phyloP scores from a whole-genome alignment of 2,888 invertebrate species.

The Scaptodrosophila latifasciaeformis region DNA sequence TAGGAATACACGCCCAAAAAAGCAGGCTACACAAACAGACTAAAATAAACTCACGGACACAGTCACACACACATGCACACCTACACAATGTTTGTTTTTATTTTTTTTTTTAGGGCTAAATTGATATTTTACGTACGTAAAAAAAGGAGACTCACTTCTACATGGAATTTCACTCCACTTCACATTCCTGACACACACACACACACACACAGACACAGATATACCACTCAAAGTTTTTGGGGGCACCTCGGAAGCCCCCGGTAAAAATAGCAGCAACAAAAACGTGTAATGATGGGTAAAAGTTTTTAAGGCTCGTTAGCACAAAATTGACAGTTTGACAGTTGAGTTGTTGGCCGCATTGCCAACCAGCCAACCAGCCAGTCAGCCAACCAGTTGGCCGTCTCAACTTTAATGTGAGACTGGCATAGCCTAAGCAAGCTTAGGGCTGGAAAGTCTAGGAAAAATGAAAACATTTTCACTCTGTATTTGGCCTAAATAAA shows the following conservation, averaged over 20 bases:
- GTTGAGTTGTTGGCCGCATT: constrained; percentile 68
- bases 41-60: constrained; percentile 5
- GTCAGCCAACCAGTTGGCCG: neutral
- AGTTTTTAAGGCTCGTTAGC: constrained; percentile 69
- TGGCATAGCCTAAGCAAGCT: constrained; percentile 1
- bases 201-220: neutral
- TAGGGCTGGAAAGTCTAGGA: constrained; percentile 1
- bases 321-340: constrained; percentile 70
- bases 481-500: constrained; percentile 61
- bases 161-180: no score
- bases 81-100: no score
- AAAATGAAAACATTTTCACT: constrained; percentile 13
- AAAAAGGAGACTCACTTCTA: no score
- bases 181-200: neutral
- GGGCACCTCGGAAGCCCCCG: no score
- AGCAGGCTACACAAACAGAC: constrained; percentile 37
- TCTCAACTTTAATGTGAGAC: constrained; percentile 9
- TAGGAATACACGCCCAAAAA: constrained; percentile 61
- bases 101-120: constrained; percentile 56
- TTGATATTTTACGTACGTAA: constrained; percentile 60
- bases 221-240: neutral
- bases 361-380: neutral
- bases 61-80: neutral
- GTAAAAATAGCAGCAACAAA: no score
- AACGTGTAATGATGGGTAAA: constrained; percentile 43